Evolutionary conservation across 2,888 invertebrate genomes (phyloP).

Genomic region (Micoletzkya japonica): DNA sequence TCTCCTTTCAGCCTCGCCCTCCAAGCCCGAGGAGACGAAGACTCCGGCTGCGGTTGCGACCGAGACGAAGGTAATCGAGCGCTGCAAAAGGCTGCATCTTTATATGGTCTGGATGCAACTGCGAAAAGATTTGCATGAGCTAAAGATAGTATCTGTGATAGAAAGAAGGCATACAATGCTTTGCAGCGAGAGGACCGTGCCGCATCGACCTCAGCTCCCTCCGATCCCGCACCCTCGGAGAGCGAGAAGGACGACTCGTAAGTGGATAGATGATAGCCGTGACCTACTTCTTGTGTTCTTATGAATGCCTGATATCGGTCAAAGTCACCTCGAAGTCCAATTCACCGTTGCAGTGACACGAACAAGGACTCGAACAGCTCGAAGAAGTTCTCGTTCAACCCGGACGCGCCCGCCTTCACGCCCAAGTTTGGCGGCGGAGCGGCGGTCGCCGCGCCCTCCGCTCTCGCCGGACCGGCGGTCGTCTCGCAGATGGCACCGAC

Average conservation of each 20-base stretch:
- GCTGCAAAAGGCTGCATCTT: too few species aligned
- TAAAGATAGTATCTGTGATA: too few species aligned
- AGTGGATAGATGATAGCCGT: not conserved
- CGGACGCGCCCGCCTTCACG: constrained; percentile 26
- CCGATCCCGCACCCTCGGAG: not conserved
- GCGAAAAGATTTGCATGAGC: too few species aligned
- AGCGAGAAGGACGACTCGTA: constrained; percentile 16
- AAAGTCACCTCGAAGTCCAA: not conserved
- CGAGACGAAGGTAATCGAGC: too few species aligned
- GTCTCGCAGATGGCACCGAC: not conserved
- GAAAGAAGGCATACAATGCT: too few species aligned
- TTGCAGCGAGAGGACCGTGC: too few species aligned
- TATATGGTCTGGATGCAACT: too few species aligned
- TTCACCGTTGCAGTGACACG: constrained; percentile 4
- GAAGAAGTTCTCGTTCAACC: constrained; percentile 28
- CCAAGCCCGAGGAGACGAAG: constrained; percentile 5
- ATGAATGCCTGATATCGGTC: not conserved
- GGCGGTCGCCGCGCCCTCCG: not conserved
- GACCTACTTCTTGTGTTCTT: not conserved
- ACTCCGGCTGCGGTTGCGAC: not conserved
- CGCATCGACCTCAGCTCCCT: too few species aligned
- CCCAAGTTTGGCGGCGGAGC: not conserved
- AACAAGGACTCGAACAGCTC: not conserved
- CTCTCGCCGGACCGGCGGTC: not conserved
- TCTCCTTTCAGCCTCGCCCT: too few species aligned